These are phyloP conservation scores for Heteromormyrus szaboi DNA, from an alignment of 2,797 vertebrate species.

Conservation along the genomic window DNA sequence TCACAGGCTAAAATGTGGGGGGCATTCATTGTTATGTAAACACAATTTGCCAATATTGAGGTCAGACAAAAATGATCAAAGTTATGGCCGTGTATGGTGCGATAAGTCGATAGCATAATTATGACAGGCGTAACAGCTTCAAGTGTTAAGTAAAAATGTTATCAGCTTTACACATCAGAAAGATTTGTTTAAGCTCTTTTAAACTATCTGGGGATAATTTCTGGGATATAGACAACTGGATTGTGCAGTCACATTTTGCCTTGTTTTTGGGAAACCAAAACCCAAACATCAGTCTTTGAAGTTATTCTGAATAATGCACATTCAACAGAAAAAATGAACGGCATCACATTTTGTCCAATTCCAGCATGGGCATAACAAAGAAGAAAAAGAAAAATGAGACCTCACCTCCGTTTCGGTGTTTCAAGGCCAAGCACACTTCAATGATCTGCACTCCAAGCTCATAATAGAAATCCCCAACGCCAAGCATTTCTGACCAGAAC, in stretches of 20 bases:
- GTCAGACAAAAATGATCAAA: not conserved
- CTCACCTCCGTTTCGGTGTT: slow-evolving; percentile 93
- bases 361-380: not conserved
- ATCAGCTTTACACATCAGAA: not conserved
- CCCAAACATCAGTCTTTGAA: not conserved
- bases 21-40: not conserved
- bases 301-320: not conserved
- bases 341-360: not conserved
- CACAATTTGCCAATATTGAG: not conserved
- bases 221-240: not conserved
- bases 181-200: not conserved
- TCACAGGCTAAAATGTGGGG: no score
- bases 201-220: not conserved
- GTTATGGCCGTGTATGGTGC: not conserved
- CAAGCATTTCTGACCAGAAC: slow-evolving; percentile 98
- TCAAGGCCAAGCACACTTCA: slow-evolving; percentile 90
- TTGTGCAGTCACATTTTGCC: not conserved
- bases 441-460: slow-evolving; percentile 95
- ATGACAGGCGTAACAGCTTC: not conserved
- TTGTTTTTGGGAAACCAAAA: not conserved
- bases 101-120: not conserved
- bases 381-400: not conserved
- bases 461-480: slow-evolving; percentile 96
- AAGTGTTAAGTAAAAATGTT: not conserved
- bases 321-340: not conserved